phyloP scores from a whole-genome alignment of 2,888 invertebrate genomes.

The Ametastegia equiseti region DNA sequence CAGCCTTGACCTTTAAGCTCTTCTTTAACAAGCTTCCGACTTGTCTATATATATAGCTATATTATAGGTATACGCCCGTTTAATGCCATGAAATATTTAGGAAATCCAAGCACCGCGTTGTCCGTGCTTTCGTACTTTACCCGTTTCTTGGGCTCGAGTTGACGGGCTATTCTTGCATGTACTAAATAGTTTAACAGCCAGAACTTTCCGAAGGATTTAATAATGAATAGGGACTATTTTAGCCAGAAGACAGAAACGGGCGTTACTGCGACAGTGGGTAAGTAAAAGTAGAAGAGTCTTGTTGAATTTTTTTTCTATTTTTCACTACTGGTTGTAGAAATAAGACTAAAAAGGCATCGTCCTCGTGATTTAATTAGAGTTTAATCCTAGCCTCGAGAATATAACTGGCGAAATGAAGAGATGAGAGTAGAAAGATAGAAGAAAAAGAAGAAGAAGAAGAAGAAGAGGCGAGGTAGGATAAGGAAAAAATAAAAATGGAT shows the following conservation, averaged over 20 bases:
- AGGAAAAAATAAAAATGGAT: neutral
- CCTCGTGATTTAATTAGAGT: conserved; percentile 38
- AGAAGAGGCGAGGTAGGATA: neutral
- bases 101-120: neutral
- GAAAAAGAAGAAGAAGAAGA: neutral
- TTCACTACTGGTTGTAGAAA: neutral
- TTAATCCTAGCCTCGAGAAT: conserved; percentile 27
- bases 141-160: neutral
- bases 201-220: conserved; percentile 4
- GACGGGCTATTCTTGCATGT: neutral
- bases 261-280: neutral
- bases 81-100: conserved; percentile 30
- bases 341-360: neutral
- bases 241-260: neutral
- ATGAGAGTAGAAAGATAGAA: neutral
- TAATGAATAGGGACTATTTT: neutral
- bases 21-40: neutral
- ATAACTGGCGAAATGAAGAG: conserved; percentile 1
- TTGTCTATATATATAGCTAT: no score
- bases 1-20: neutral
- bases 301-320: neutral
- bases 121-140: neutral
- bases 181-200: conserved; percentile 29
- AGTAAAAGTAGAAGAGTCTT: neutral
- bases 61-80: conserved; percentile 6